These are phyloP conservation scores for Peromyscus aztecus DNA, from an alignment of 2,797 vertebrate genomes.

Conservation along the genomic window DNA sequence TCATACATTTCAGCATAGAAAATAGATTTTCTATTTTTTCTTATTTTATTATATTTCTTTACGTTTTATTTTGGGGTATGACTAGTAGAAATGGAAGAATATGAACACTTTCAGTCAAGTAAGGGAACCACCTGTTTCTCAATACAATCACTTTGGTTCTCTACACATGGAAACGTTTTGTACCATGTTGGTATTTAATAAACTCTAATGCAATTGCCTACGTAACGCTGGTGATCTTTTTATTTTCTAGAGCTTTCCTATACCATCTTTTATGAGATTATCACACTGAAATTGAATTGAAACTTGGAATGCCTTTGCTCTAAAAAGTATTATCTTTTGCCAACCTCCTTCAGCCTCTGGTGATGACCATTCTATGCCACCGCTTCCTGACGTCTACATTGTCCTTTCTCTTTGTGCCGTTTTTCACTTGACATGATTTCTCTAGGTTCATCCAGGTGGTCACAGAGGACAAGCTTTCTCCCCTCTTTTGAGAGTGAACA, in stretches of 20 bases:
- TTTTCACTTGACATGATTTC: not conserved
- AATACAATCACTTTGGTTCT: not conserved
- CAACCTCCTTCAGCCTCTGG: not conserved
- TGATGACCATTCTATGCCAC: not conserved
- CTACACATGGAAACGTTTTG: not conserved
- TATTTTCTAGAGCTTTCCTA: not conserved
- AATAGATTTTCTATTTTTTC: not conserved
- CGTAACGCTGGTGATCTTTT: not conserved
- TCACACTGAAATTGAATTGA: constrained; percentile 18
- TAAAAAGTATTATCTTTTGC: not conserved
- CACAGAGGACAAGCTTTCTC: not conserved
- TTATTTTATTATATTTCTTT: not conserved
- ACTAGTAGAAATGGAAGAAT: not conserved
- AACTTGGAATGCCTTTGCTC: not conserved
- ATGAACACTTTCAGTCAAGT: not conserved
- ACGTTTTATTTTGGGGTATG: not conserved
- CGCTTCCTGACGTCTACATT: too few species aligned
- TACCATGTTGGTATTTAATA: not conserved
- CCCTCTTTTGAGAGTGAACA: not conserved
- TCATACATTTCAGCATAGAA: not conserved
- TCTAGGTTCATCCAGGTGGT: not conserved
- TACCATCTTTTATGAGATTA: not conserved
- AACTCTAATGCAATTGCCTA: not conserved
- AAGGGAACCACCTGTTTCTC: not conserved
- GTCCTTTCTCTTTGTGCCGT: accelerated